Evolutionary conservation across 2,888 invertebrate genomes (phyloP), one percentile per base, ranked within the genome.

Genomic region (Lumbricus terrestris): DNA sequence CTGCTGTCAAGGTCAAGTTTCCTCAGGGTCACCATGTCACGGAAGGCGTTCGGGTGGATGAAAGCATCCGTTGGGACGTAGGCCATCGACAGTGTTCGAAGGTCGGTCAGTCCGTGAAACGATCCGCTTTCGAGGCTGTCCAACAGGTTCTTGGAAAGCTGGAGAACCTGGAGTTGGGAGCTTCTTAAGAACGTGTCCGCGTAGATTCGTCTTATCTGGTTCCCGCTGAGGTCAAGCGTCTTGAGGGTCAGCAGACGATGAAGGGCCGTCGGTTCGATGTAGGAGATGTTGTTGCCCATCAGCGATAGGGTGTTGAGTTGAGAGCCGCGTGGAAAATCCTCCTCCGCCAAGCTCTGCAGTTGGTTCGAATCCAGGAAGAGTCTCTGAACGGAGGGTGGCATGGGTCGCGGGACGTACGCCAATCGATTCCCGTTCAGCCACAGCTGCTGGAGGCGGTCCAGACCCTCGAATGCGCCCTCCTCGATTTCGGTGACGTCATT

Each of bases 381-480:
- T 92, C 96, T 96, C 92, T 96, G 96, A 89, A 98, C 95, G 93
- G 97, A 96, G 91, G 96, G 96, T 0, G 98, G 98, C 90, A 98
- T 95, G 93, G 97, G 97, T 92, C 96, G 96, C 0, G 98, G 98
- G 85, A 97, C 96, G 15, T 95, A 95, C 1, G 94, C 95, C 38
- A 98, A 95, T 47, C 96, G 95, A 95, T 98, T 98, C 93, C 97
- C 96, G 93, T 97, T 97, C 69, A 98, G 95, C 95, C 97, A 97
- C 69, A 98, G 95, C 92, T 97, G 96, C 90, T 97, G 96, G 42
- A 98, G 96, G 94, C 97, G 96, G 94, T 97, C 97, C 91, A 98
- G 95, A 90, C 97, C 96, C 1, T 97, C 97, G 91, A 98, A 95
- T 0, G 98, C 97, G 94, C 98, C 98, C 89, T 97, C 97, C 95